phyloP scores from a whole-genome alignment of 2,113 vertebrate species.

The Ophthalmolycus amberensis region DNA sequence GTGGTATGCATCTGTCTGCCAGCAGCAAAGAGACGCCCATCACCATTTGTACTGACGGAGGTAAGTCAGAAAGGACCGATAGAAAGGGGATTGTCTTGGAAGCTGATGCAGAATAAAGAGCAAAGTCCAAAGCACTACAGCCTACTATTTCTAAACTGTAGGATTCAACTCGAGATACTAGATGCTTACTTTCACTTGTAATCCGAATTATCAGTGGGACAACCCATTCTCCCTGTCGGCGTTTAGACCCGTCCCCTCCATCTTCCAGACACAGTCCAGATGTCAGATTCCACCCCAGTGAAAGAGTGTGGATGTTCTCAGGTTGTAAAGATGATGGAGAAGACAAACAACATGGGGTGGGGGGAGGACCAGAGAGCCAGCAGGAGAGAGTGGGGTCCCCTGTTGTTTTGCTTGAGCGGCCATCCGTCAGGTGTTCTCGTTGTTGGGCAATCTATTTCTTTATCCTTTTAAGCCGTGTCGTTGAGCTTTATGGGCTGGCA shows the following conservation, averaged over 20 bases:
- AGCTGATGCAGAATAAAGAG: background rate
- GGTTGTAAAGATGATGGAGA: slow-evolving; percentile 70
- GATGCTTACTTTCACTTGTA: slow-evolving; percentile 21
- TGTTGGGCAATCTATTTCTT: slow-evolving; percentile 51
- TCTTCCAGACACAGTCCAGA: slow-evolving; percentile 65
- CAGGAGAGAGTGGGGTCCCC: slow-evolving; percentile 17
- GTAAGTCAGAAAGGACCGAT: background rate
- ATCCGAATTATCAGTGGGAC: background rate
- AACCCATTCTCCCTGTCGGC: background rate
- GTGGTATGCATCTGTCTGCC: background rate
- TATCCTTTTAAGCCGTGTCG: slow-evolving; percentile 34
- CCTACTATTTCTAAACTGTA: background rate
- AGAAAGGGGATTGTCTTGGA: background rate
- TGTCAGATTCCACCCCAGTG: slow-evolving; percentile 32
- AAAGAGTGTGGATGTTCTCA: slow-evolving; percentile 45
- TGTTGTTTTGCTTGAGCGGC: slow-evolving; percentile 56
- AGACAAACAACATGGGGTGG: slow-evolving; percentile 62
- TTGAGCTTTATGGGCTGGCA: slow-evolving; percentile 42
- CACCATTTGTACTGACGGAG: background rate
- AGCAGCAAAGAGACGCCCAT: background rate
- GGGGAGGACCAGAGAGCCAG: background rate
- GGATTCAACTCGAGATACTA: background rate
- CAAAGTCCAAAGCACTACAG: background rate
- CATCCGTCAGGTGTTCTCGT: slow-evolving; percentile 63
- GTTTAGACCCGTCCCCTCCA: background rate